Evolutionary conservation across 2,888 invertebrate genomes (phyloP).

Genomic region (Papilio elwesi): DNA sequence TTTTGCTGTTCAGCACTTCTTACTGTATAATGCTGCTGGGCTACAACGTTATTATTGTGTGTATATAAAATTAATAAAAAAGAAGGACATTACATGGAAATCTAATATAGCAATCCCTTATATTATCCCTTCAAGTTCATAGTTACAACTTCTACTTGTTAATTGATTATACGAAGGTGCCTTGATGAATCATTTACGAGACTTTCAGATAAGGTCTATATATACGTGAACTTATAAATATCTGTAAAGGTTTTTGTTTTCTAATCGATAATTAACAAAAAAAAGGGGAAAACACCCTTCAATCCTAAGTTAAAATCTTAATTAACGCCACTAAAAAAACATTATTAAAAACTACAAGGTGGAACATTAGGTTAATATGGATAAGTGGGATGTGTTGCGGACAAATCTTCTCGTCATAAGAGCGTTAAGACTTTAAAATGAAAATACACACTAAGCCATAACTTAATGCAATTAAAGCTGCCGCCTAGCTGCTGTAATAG

Average conservation of each 20-base stretch:
- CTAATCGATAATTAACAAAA: no score
- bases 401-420: slow-evolving; percentile 21
- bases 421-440: slow-evolving; percentile 20
- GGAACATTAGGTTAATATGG: not conserved
- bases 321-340: no score
- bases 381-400: slow-evolving; percentile 4
- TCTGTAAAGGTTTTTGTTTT: no score
- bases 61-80: not conserved
- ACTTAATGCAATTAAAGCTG: slow-evolving; percentile 25
- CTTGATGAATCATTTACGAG: no score
- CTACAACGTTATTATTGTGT: not conserved
- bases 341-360: not conserved
- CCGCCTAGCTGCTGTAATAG: not conserved
- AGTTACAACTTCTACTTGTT: no score
- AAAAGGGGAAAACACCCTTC: no score
- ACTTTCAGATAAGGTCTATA: no score
- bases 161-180: no score
- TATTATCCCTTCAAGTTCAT: no score
- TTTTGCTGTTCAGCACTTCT: slow-evolving; percentile 1
- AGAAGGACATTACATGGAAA: not conserved
- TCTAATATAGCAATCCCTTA: no score
- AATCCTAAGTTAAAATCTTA: no score
- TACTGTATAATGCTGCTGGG: not conserved
- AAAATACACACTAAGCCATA: slow-evolving; percentile 15
- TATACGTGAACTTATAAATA: no score